Conservation (phyloP, 2,888 invertebrate species). For the Norana najaformis region DNA sequence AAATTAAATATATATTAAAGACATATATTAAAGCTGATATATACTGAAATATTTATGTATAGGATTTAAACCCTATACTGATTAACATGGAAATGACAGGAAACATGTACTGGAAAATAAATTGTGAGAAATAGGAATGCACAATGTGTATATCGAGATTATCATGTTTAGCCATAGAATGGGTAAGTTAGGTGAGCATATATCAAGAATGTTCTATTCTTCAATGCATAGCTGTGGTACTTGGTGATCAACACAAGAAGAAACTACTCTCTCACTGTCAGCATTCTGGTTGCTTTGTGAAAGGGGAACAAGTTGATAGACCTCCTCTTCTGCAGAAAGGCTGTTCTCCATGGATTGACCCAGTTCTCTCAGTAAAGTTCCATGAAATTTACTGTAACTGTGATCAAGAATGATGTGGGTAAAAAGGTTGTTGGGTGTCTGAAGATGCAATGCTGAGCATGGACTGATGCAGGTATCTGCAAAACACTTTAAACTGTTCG, state of each 20-base stretch:
- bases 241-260: background rate
- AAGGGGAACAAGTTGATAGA: background rate
- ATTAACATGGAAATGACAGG: background rate
- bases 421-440: background rate
- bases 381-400: background rate
- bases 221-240: constrained; percentile 13
- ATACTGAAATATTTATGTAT: too few species aligned
- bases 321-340: background rate
- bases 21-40: too few species aligned
- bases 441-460: background rate
- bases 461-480: background rate
- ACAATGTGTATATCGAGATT: background rate
- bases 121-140: background rate
- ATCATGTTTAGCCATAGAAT: background rate
- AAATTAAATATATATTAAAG: too few species aligned
- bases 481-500: background rate
- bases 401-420: background rate
- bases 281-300: background rate
- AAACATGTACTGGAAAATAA: background rate
- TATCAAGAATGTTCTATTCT: constrained; percentile 13
- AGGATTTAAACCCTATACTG: background rate
- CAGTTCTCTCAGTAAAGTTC: background rate
- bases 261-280: background rate
- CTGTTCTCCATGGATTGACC: background rate
- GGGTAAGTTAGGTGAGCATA: background rate